Base-by-base conservation (phyloP, 2,113 vertebrate genomes). In the Tamias sibiricus region DNA sequence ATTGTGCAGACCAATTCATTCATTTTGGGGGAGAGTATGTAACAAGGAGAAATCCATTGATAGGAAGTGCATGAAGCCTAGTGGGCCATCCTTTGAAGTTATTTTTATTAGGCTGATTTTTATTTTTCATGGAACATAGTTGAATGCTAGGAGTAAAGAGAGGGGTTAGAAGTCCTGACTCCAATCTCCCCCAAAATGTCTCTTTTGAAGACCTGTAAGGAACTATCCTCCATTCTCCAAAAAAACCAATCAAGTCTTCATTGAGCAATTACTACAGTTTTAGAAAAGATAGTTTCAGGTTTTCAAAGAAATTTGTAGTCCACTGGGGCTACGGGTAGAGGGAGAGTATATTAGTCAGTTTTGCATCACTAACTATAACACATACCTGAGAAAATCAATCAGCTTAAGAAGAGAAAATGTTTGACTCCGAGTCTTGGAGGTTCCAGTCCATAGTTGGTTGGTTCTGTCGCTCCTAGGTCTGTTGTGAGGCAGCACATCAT, bases 91-190 rank as follows among this genome's bases (percentile, higher is more conserved):
- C 75, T 87, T 87, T 57, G 35, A 74, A 66, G 37, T 88, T 59
- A 20, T 47, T 92, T 96, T 72, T 62, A 47, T 72, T 88, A 79
- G 89, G 42, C 35, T 66, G 69, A 47, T 89, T 88, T 91, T 89
- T 64, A 84, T 68, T 80, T 72, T 93, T 90, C 79, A 93, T 16
- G 26, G 37, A 49, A 44, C 6, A 20, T 42, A 52, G 3, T 19
- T 80, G 66, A 85, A 86, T 74, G 49, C 44, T 80, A 47, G 37
- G 26, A 4, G 7, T 69, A 19, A 47, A 44, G 44, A 86, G 57
- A 75, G 80, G 30, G 28, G 13, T 64, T 66, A 86, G 81, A 37
- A 74, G 37, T 86, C 19, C 40, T 81, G 37, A 14, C 66, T 68
- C 47, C 35, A 59, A 49, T 52, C 52, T 93, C 84, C 49, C 68